Evolutionary conservation across 2,113 vertebrate genomes (phyloP).

Genomic region (Chaenocephalus aceratus): DNA sequence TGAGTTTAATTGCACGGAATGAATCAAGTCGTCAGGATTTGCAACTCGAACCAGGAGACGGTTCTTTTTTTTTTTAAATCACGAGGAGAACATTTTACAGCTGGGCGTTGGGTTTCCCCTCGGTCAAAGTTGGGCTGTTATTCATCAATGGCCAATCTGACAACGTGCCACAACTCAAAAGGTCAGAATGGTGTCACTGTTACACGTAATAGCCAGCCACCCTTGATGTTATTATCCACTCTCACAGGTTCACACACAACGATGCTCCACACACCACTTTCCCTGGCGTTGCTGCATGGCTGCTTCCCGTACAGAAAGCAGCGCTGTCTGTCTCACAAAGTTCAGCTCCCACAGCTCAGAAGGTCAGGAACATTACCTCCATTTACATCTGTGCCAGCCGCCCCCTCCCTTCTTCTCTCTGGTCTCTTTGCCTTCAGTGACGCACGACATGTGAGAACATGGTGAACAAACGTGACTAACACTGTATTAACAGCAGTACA

Average conservation of each 20-base stretch:
- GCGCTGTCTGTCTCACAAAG: constrained; percentile 60
- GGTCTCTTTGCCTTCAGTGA: constrained; percentile 21
- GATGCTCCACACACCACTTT: constrained; percentile 28
- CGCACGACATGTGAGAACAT: constrained; percentile 30
- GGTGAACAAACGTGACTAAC: constrained; percentile 25
- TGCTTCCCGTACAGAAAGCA: constrained; percentile 65
- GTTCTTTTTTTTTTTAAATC: constrained; percentile 53
- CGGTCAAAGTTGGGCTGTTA: constrained; percentile 24
- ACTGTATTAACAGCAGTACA: neutral
- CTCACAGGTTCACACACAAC: constrained; percentile 37
- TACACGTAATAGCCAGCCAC: constrained; percentile 68
- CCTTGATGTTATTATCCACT: constrained; percentile 58
- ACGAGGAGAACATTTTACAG: constrained; percentile 46
- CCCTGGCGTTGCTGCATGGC: constrained; percentile 49
- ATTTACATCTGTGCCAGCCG: constrained; percentile 66
- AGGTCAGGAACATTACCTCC: constrained; percentile 78
- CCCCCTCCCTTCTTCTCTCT: constrained; percentile 26
- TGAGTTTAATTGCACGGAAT: constrained; percentile 74
- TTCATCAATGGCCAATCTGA: constrained; percentile 41
- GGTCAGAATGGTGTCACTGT: constrained; percentile 71
- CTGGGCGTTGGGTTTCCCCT: constrained; percentile 49
- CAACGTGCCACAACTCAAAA: constrained; percentile 52
- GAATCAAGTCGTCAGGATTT: constrained; percentile 67
- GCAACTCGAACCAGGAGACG: constrained; percentile 42
- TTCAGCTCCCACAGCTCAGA: constrained; percentile 77